Evolutionary conservation across 2,797 vertebrate genomes (phyloP).

Genomic region (Emys orbicularis): DNA sequence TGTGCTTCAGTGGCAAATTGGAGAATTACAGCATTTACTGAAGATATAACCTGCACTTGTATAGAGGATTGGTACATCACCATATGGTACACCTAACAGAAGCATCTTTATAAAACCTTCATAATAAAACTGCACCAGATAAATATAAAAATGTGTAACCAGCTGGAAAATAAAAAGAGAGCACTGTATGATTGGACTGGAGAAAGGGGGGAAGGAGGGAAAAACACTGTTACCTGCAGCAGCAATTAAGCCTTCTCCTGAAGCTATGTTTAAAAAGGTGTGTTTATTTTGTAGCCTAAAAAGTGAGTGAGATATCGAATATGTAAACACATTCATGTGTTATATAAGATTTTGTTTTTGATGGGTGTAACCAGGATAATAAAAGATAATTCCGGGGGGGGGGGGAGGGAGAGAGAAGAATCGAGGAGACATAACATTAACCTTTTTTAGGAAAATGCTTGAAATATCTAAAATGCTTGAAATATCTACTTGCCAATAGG

Average conservation of each 20-base stretch:
- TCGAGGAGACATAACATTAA: not conserved
- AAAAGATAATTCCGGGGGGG: not conserved
- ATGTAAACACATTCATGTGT: not conserved
- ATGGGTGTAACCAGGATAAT: not conserved
- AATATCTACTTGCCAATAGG: not conserved
- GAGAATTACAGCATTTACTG: not conserved
- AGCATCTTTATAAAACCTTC: not conserved
- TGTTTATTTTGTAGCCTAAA: fast-evolving
- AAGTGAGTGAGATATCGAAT: not conserved
- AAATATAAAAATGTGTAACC: not conserved
- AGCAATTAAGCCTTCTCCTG: not conserved
- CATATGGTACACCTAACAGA: not conserved
- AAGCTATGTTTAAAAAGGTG: fast-evolving
- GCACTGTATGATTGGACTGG: fast-evolving
- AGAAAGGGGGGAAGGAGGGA: not conserved
- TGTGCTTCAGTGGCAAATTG: not conserved
- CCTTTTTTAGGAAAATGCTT: not conserved
- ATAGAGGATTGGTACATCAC: not conserved
- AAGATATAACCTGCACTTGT: not conserved
- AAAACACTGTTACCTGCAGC: fast-evolving
- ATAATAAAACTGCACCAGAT: not conserved
- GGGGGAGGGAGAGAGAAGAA: not conserved
- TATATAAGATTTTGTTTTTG: fast-evolving
- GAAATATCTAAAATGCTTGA: not conserved
- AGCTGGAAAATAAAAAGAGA: not conserved